Base-by-base conservation (phyloP, 2,888 invertebrate species). In the Cantharis lateralis region DNA sequence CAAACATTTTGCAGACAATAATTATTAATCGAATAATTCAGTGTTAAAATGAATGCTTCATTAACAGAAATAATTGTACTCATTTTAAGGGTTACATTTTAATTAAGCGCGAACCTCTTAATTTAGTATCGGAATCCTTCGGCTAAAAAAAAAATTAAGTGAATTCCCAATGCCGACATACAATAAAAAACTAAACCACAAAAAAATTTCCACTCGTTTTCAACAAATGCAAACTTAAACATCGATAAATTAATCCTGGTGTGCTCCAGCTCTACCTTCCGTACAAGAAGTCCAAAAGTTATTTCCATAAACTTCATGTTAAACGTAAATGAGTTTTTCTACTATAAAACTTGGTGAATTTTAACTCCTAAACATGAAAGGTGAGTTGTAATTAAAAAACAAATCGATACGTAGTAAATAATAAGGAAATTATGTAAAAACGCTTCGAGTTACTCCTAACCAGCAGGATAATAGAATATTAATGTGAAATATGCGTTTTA, bases 401-500 rank as follows among this genome's bases (percentile, higher is more conserved):
- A 16, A 68, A 26, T 61, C 62, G 15, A 24, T 48, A 20, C 28
- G 15, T 26, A 15, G 62, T 68, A 73, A 73, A 73, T 68, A 73
- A 73, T 62, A 68, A 28, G 62, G 18, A 69, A 73, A 73, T 68
- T 69, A 73, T 68, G 73, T 69, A 73, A 73, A 73, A 72, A 73
- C 5, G 20, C 20, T 69, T 69, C 28, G n/a, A 16, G 28, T 48
- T 48, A 64, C 63, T 32, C 16, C 26, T 70, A 32, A 70, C 63
- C 16, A 62, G 48, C 66, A 28, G 63, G 68, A 72, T 71, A 62
- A 68, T 70, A 72, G 72, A 72, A 72, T 76, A 76, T 76, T 76
- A 76, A 72, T 72, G 76, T 63, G 18, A 72, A 75, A 63, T 75
- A 68, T 71, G 74, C 68, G 71, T 77, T 77, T 76, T 77, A 74